Percentiles rank a stretch among this genome's conserved stretches.
phyloP scores from a whole-genome alignment of 1,140 invertebrate species.

The Cyclargus thomasi region DNA sequence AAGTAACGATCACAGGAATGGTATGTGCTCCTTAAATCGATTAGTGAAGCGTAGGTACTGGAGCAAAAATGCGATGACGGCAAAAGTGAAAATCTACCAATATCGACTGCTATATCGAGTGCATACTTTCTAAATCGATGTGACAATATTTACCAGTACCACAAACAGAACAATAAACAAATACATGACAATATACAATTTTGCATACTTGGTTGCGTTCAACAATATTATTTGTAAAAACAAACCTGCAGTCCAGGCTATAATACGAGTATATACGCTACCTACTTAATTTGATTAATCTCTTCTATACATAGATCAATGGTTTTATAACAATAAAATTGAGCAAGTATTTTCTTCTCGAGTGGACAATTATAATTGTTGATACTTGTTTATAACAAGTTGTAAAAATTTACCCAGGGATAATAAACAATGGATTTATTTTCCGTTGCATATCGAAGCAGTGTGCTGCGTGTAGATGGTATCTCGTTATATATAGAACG shows the following conservation, averaged over 20 bases:
- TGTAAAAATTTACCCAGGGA: no score
- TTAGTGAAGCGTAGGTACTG: constrained; percentile 44
- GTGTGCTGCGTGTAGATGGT: constrained; percentile 34
- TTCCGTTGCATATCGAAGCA: constrained; percentile 10
- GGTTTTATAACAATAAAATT: no score
- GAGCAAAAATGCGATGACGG: constrained; percentile 17
- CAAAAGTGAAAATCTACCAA: constrained; percentile 47
- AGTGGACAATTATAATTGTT: no score
- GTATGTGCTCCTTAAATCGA: constrained; percentile 39
- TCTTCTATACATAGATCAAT: no score
- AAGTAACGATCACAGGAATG: constrained; percentile 43
- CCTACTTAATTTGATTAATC: no score
- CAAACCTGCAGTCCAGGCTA: no score
- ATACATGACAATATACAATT: no score
- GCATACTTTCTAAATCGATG: not conserved
- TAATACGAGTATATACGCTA: no score
- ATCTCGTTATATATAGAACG: constrained; percentile 59
- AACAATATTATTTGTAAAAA: no score
- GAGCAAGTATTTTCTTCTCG: no score
- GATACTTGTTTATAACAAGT: no score
- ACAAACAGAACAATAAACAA: not conserved
- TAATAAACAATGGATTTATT: not conserved
- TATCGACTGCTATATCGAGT: not conserved
- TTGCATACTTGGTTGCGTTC: no score
- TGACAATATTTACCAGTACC: not conserved